A percentile compares a stretch with the other conserved stretches of the same genome.
Evolutionary conservation across 2,797 vertebrate species (phyloP).

Genomic region (Lithobates pipiens): DNA sequence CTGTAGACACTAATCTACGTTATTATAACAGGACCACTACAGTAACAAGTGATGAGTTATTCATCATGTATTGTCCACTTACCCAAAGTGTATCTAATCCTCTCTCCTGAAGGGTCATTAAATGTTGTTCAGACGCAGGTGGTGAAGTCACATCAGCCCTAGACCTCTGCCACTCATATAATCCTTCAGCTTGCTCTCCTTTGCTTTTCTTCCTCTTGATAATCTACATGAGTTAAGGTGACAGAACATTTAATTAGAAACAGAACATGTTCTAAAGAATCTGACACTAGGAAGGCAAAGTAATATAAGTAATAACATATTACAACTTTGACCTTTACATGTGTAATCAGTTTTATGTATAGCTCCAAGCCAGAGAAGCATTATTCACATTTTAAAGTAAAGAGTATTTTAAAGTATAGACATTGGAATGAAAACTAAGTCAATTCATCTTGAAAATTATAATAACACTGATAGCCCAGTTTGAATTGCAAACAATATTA

Average conservation of each 20-base stretch:
- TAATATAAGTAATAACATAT: not conserved
- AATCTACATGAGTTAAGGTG: constrained; percentile 75
- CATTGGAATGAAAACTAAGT: not conserved
- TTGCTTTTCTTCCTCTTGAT: constrained; percentile 88
- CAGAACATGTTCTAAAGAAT: not conserved
- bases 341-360: not conserved
- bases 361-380: not conserved
- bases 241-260: not conserved
- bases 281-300: not conserved
- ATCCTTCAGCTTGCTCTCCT: constrained; percentile 79
- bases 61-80: constrained; percentile 67
- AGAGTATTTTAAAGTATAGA: not conserved
- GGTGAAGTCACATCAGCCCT: constrained; percentile 67
- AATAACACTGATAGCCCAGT: too few relatives aligned
- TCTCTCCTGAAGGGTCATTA: constrained; percentile 73
- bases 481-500: too few relatives aligned
- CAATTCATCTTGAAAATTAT: not conserved
- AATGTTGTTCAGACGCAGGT: constrained; percentile 72
- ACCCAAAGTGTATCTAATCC: constrained; percentile 84
- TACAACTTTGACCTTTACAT: not conserved
- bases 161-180: constrained; percentile 79
- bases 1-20: too few relatives aligned
- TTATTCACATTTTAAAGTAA: not conserved
- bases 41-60: not conserved
- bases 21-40: not conserved